phyloP scores from a whole-genome alignment of 2,113 vertebrate genomes.

The Pitta sordida region DNA sequence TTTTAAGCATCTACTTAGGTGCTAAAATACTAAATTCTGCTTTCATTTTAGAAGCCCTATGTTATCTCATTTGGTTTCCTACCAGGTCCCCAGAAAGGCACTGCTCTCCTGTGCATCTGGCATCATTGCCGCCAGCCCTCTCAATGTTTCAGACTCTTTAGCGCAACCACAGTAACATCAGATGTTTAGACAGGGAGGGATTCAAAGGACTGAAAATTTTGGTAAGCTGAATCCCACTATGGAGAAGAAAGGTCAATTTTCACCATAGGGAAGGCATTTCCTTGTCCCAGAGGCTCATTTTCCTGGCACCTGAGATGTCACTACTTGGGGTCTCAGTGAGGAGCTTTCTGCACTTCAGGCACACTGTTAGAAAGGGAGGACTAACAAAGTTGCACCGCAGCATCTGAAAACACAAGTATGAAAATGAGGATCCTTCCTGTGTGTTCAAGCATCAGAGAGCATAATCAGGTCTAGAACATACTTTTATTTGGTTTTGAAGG shows the following conservation, averaged over 20 bases:
- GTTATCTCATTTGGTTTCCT: neutral
- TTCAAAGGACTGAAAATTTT: neutral
- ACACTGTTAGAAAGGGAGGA: neutral
- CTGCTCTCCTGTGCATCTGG: neutral
- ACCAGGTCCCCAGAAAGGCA: neutral
- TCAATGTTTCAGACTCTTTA: neutral
- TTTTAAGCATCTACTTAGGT: neutral
- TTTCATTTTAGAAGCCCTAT: neutral
- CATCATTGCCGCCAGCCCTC: neutral
- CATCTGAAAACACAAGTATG: neutral
- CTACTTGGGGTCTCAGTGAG: neutral
- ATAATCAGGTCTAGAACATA: neutral
- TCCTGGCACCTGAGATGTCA: neutral
- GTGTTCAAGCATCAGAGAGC: neutral
- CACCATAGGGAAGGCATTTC: neutral
- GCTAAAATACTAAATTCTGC: neutral
- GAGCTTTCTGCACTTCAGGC: neutral
- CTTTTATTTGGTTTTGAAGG: neutral
- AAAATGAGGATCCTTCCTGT: neutral
- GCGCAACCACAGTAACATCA: neutral
- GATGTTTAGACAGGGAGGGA: neutral
- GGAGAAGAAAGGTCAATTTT: neutral
- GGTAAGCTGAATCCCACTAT: neutral
- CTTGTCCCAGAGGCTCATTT: neutral
- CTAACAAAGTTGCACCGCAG: neutral